Conservation (phyloP, 2,797 vertebrate species). For the Synanceia verrucosa region DNA sequence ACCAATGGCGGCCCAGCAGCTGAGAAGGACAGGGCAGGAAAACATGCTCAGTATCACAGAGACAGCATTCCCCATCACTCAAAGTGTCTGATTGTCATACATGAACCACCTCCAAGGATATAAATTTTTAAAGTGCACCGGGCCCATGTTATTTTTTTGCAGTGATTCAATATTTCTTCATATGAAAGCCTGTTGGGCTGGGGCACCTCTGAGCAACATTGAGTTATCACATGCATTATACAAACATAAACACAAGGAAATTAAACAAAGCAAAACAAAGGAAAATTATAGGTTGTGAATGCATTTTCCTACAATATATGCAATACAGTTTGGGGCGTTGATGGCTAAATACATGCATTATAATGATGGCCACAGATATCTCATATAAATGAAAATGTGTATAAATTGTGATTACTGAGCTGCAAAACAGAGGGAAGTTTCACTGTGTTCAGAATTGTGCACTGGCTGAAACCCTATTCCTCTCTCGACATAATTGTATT, state of each 20-base stretch:
- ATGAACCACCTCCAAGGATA: conserved; percentile 70
- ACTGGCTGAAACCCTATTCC: conserved; percentile 31
- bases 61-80: conserved; percentile 40
- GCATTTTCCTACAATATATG: conserved; percentile 42
- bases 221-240: conserved; percentile 60
- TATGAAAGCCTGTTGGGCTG: conserved; percentile 53
- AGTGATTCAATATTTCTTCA: conserved; percentile 67
- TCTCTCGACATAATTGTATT: conserved; percentile 60
- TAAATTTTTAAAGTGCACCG: conserved; percentile 60
- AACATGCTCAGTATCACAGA: conserved; percentile 23
- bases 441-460: conserved; percentile 42
- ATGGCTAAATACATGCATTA: conserved; percentile 43
- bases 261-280: conserved; percentile 43
- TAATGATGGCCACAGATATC: conserved; percentile 33
- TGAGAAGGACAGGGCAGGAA: conserved; percentile 18
- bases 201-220: conserved; percentile 40
- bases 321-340: conserved; percentile 30
- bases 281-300: conserved; percentile 17
- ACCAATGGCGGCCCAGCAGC: conserved; percentile 54
- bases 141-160: conserved; percentile 64
- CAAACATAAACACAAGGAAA: conserved; percentile 51
- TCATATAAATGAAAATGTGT: conserved; percentile 46
- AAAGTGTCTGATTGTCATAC: conserved; percentile 66
- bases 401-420: conserved; percentile 45
- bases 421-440: conserved; percentile 14